phyloP scores from a whole-genome alignment of 2,113 vertebrate species.

The Circaetus gallicus region DNA sequence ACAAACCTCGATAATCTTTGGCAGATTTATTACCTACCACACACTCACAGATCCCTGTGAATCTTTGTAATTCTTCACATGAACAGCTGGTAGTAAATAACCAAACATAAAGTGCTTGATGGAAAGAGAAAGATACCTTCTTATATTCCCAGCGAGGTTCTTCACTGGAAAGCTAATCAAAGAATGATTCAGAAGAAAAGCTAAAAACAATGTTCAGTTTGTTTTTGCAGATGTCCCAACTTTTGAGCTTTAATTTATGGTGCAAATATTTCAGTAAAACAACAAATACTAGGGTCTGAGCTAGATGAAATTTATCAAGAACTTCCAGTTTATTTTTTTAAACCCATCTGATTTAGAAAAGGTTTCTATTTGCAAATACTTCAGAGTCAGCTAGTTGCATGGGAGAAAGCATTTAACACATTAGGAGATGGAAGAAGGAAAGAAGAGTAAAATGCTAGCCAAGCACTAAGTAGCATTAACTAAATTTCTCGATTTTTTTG shows the following conservation, averaged over 20 bases:
- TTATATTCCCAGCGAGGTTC: not conserved
- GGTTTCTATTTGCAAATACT: not conserved
- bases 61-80: constrained; percentile 39
- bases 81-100: constrained; percentile 57
- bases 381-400: not conserved
- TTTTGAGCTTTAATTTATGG: not conserved
- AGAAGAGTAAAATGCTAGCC: not conserved
- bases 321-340: not conserved
- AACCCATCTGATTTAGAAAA: not conserved
- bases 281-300: not conserved
- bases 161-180: constrained; percentile 26
- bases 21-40: constrained; percentile 57
- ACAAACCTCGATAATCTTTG: constrained; percentile 59
- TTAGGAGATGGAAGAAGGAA: not conserved
- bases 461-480: not conserved
- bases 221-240: constrained; percentile 35
- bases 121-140: constrained; percentile 15
- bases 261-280: not conserved
- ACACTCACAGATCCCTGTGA: constrained; percentile 29
- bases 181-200: constrained; percentile 25
- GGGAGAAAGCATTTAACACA: not conserved
- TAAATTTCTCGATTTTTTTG: not conserved
- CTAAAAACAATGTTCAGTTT: not conserved
- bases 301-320: not conserved
- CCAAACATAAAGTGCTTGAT: constrained; percentile 31